Evolutionary conservation across 1,140 invertebrate genomes (phyloP).

Genomic region (Drosophila mayri): DNA sequence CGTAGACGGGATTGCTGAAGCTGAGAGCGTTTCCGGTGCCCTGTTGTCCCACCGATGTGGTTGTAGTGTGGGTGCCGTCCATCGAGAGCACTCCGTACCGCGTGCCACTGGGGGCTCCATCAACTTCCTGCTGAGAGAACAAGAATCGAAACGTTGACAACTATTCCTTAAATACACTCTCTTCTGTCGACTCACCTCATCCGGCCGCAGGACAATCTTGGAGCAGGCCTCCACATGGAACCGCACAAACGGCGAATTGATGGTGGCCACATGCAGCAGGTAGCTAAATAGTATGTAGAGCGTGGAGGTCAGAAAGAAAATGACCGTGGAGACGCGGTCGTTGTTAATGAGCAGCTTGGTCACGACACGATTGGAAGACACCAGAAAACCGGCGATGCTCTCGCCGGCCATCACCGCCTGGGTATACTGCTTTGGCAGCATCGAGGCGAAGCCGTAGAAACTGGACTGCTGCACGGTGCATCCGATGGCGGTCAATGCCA

Average conservation of each 20-base stretch:
- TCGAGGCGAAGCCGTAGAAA: conserved; percentile 97
- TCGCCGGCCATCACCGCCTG: conserved; percentile 97
- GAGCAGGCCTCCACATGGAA: conserved; percentile 92
- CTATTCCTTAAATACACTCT: not conserved
- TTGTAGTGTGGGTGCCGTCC: conserved; percentile 85
- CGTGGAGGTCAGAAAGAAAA: conserved; percentile 93
- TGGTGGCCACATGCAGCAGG: conserved; percentile 90
- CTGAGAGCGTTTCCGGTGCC: conserved; percentile 65
- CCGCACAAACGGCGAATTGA: conserved; percentile 92
- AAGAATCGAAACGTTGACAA: not conserved
- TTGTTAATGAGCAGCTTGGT: conserved; percentile 92
- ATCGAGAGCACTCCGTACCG: conserved; percentile 81
- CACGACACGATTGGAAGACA: conserved; percentile 92
- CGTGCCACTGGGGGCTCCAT: conserved; percentile 60
- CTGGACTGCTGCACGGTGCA: conserved; percentile 96
- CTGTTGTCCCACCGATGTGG: conserved; percentile 35
- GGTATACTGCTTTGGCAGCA: conserved; percentile 94
- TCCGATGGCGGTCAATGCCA: conserved; percentile 94
- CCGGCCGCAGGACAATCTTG: conserved; percentile 91
- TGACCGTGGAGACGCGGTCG: conserved; percentile 91
- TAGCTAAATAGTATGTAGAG: conserved; percentile 91
- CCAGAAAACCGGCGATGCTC: conserved; percentile 95
- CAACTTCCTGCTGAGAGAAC: conserved; percentile 69
- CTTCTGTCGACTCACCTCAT: conserved; percentile 87
- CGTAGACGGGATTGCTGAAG: conserved; percentile 92